phyloP scores from a whole-genome alignment of 2,797 vertebrate genomes.

The Nothura maculosa region DNA sequence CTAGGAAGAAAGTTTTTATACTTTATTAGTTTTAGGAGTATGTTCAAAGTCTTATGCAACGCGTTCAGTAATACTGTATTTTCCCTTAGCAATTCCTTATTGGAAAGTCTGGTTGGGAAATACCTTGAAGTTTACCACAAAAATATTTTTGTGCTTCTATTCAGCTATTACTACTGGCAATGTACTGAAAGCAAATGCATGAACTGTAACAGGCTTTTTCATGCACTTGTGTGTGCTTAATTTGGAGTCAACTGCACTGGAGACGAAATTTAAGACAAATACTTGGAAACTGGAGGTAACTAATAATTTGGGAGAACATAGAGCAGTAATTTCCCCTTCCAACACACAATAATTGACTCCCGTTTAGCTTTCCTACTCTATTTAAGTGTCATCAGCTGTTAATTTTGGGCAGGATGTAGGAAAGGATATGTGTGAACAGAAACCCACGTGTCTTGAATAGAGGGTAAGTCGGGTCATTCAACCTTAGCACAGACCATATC shows the following conservation, averaged over 20 bases:
- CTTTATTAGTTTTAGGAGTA: not conserved
- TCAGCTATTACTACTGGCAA: not conserved
- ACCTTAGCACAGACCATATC: not conserved
- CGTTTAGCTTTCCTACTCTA: not conserved
- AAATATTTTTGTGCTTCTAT: not conserved
- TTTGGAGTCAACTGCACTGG: not conserved
- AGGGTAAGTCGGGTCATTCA: not conserved
- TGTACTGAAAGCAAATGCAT: not conserved
- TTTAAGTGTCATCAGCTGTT: conserved; percentile 26
- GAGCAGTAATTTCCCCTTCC: not conserved
- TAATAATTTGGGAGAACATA: not conserved
- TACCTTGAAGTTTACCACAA: not conserved
- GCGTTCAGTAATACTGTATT: not conserved
- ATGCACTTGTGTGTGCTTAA: not conserved
- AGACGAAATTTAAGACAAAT: not conserved
- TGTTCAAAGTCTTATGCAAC: fast-evolving
- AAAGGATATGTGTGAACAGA: not conserved
- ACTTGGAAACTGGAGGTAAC: not conserved
- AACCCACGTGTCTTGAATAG: not conserved
- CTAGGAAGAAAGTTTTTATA: not conserved
- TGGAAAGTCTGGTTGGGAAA: not conserved
- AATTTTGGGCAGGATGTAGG: not conserved
- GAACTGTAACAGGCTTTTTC: not conserved
- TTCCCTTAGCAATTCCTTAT: not conserved
- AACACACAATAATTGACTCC: not conserved